Conservation (phyloP, 2,888 invertebrate genomes). For the Pandemis cinnamomeana region DNA sequence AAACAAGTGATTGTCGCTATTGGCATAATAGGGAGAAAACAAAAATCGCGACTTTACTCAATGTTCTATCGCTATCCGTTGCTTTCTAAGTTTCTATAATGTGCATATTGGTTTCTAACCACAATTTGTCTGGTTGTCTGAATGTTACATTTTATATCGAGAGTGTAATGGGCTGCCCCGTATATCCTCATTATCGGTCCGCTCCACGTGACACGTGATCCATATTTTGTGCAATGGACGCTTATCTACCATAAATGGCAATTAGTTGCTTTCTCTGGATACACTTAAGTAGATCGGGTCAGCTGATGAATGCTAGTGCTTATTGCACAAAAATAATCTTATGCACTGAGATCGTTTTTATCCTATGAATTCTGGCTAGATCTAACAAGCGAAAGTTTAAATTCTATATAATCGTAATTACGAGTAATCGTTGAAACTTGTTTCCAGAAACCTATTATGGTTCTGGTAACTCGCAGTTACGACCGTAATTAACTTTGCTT, state of each 20-base stretch:
- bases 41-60: conserved; percentile 43
- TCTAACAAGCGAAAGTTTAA: neutral
- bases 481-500: conserved; percentile 23
- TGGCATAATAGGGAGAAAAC: conserved; percentile 40
- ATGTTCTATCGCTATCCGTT: conserved; percentile 48
- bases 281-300: conserved; percentile 49
- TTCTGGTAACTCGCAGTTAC: conserved; percentile 7
- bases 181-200: conserved; percentile 49
- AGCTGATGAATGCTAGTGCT: conserved; percentile 50
- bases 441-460: conserved; percentile 1
- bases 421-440: neutral
- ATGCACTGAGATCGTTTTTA: neutral
- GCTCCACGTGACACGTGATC: conserved; percentile 50
- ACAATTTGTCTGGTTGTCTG: conserved; percentile 52
- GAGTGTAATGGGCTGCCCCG: conserved; percentile 25
- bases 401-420: neutral
- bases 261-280: conserved; percentile 67
- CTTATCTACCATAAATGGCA: conserved; percentile 57
- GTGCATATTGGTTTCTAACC: conserved; percentile 61
- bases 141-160: conserved; percentile 52
- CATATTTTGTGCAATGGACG: conserved; percentile 57
- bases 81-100: conserved; percentile 51
- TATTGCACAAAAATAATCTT: conserved; percentile 36
- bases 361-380: neutral
- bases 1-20: conserved; percentile 32